Evolutionary conservation across 2,113 vertebrate genomes (phyloP), one percentile per base, ranked within the genome.

Genomic region (Prinia subflava): DNA sequence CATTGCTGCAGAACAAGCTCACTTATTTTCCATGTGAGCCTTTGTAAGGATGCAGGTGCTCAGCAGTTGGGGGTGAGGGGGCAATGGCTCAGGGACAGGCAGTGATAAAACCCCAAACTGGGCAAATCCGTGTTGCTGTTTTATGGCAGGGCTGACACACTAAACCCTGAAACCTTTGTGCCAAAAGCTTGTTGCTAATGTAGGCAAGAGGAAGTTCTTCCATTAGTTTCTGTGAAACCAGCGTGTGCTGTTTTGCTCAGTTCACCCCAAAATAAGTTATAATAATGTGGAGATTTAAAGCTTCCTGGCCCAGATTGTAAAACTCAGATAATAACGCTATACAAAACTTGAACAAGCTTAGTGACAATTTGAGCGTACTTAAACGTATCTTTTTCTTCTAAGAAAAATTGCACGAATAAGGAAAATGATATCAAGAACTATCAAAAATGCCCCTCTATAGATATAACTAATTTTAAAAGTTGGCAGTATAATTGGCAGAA

Each of bases 161-260:
- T 35, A 31, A 39, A 87, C 30, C 3, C 35, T 11, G 7, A 83
- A 89, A 47, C 3, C 6, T 22, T 57, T 63, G 7, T 53, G 30
- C 7, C 31, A 47, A 63, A 84, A 68, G 5, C 31, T 6, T 41
- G 8, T n/a, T 69, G 7, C 16, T 46, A 33, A 2, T 16, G 4
- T 21, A 68, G 44, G 8, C 27, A 67, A 53, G 25, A 77, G 15
- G 42, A 83, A 55, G 15, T 13, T 52, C 12, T n/a, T 35, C 39
- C 14, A 1, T 5, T 41, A 27, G 18, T 21, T 69, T 57, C 11
- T 27, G 5, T 30, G 22, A 81, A 91, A 47, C 5, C 18, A 49
- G 1, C 7, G 28, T 0, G 1, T 11, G 10, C 1, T 60, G 1
- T 56, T 75, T 71, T 27, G 3, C 5, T 55, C 30, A 37, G 2